phyloP scores from a whole-genome alignment of 2,888 invertebrate genomes.

The Sphaeridia pumilis region DNA sequence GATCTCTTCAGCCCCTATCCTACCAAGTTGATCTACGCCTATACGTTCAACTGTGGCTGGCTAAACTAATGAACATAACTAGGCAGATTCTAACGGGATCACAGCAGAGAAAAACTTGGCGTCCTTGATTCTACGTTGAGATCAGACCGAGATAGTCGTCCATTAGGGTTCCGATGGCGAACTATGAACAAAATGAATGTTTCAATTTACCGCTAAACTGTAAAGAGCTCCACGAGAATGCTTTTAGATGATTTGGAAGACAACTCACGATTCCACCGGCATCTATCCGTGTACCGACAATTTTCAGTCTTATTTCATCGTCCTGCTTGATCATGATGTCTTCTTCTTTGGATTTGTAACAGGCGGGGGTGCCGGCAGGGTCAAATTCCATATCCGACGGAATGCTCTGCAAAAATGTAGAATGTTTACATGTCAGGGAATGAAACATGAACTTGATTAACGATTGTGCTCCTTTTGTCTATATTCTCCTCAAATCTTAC shows the following conservation, averaged over 20 bases:
- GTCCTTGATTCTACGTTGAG: too few relatives aligned
- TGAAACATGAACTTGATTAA: too few relatives aligned
- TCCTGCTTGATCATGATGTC: slow-evolving; percentile 94
- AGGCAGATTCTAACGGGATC: too few relatives aligned
- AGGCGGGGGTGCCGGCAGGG: slow-evolving; percentile 92
- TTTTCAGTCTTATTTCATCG: slow-evolving; percentile 93
- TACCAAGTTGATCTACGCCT: too few relatives aligned
- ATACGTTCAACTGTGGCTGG: too few relatives aligned
- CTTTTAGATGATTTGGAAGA: background rate
- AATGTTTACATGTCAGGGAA: too few relatives aligned
- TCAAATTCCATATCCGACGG: slow-evolving; percentile 99
- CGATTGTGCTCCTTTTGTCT: background rate
- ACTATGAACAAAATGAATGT: slow-evolving; percentile 52
- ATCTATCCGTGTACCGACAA: slow-evolving; percentile 97
- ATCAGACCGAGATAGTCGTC: slow-evolving; percentile 82
- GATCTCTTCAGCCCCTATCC: too few relatives aligned
- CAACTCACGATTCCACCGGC: slow-evolving; percentile 91
- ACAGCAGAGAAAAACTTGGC: too few relatives aligned
- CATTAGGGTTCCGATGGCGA: slow-evolving; percentile 98
- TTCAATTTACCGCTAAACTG: background rate
- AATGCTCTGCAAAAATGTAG: slow-evolving; percentile 60
- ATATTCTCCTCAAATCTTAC: slow-evolving; percentile 47
- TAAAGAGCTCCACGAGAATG: background rate
- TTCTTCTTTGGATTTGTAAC: slow-evolving; percentile 97
- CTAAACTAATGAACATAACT: too few relatives aligned